Conservation (phyloP, 2,797 vertebrate genomes). For the Leptatherina wallacei region DNA sequence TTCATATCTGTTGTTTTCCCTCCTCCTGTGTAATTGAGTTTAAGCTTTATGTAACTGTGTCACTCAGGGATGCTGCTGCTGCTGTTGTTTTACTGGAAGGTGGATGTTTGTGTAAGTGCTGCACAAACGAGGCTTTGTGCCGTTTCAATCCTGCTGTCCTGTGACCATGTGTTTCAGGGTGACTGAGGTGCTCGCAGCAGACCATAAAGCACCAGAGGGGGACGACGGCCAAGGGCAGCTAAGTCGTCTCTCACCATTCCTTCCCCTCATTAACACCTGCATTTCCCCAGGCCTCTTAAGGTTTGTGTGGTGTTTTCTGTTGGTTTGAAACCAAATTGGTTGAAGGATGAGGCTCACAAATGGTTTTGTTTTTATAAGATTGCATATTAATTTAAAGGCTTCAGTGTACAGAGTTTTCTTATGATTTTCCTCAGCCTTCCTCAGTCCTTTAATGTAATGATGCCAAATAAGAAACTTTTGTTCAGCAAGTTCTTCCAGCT, state of each 20-base stretch:
- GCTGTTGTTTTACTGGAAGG: constrained; percentile 54
- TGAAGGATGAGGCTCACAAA: not conserved
- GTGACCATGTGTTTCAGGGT: constrained; percentile 78
- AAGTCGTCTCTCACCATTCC: constrained; percentile 64
- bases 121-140: constrained; percentile 63
- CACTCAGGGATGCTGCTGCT: constrained; percentile 46
- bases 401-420: not conserved
- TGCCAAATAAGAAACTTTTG: not conserved
- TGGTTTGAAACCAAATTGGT: not conserved
- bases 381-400: constrained; percentile 15
- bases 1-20: constrained; percentile 50
- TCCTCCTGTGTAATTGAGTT: constrained; percentile 64
- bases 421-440: not conserved
- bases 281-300: constrained; percentile 82
- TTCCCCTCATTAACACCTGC: constrained; percentile 83
- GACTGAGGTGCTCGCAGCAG: constrained; percentile 61
- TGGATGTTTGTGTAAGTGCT: constrained; percentile 39
- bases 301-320: constrained; percentile 58
- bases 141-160: constrained; percentile 59
- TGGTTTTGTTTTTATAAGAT: not conserved
- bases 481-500: not conserved
- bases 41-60: constrained; percentile 73
- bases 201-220: constrained; percentile 57
- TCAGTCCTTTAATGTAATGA: not conserved
- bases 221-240: constrained; percentile 53